Base-by-base conservation (phyloP, 2,888 invertebrate genomes). In the Nomada ruficornis region DNA sequence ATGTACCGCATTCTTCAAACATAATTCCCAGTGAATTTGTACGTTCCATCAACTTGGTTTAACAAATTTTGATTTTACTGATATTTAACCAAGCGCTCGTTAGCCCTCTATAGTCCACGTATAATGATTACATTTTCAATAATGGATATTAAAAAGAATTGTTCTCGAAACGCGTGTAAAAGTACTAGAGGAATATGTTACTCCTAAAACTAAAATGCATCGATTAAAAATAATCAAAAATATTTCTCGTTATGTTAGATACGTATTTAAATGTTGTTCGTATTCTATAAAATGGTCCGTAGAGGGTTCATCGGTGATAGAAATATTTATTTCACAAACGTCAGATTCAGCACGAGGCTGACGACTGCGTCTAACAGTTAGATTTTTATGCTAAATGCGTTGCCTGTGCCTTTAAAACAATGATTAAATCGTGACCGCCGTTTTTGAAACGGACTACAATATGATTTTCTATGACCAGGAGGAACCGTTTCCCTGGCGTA, bases 381-480 rank as follows among this genome's bases (percentile, higher is more conserved):
- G 83, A 85, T 88, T 74, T 54, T 15, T 84, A 89, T 89, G 89
- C 89, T 89, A 90, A 87, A 88, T 86, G 20, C 47, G 92, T 93
- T 92, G 93, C 92, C 92, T 89, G 91, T 93, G 93, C 91, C 88
- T 87, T 85, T 78, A 65, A 85, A 74, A 60, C 4, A 44, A 83
- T 83, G 42, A 60, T 65, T 52, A 64, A 57, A 84, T 83, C 81
- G 83, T 83, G 80, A 84, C 75, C 87, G 52, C 78, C 81, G 79
- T 84, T 65, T 87, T 73, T 68, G 82, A 82, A 75, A 50, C 26
- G 4, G 18, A 10, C 44, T 57, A 57, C 20, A 63, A 36, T 71
- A 52, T 55, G 18, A 72, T 59, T 63, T 74, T 57, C 20, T 57
- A 13, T 36, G 18, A 69, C 5, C 23, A 54, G 3, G 23, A 36